These are phyloP conservation scores for Palythoa heliodiscus DNA, from an alignment of 92 coral and sea anemone species.

Conservation along the genomic window DNA sequence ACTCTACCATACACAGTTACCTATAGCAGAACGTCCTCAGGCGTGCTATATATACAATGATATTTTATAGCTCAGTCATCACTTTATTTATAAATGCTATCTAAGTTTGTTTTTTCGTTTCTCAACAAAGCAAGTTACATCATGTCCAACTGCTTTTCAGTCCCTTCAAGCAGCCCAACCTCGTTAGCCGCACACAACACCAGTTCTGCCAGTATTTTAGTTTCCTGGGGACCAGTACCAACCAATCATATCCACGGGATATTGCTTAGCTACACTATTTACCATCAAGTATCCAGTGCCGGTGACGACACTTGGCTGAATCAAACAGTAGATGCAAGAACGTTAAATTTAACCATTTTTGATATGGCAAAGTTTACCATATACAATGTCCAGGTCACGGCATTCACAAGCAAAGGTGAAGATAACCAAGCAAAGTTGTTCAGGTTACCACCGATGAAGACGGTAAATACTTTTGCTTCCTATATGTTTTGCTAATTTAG, in stretches of 20 bases:
- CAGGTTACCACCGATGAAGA: slow-evolving; percentile 53
- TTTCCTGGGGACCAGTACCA: slow-evolving; percentile 46
- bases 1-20: too few species aligned
- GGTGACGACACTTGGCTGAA: slow-evolving; percentile 37
- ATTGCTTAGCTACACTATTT: slow-evolving; percentile 49
- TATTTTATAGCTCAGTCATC: too few species aligned
- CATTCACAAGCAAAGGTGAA: slow-evolving; percentile 50
- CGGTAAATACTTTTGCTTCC: slow-evolving; percentile 20
- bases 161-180: slow-evolving; percentile 27
- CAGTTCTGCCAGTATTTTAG: slow-evolving; percentile 43
- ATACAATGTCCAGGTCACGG: slow-evolving; percentile 55
- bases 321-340: background rate
- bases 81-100: too few species aligned
- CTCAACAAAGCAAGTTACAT: background rate
- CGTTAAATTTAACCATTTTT: background rate
- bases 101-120: too few species aligned
- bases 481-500: too few species aligned
- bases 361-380: slow-evolving; percentile 49
- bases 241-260: slow-evolving; percentile 49
- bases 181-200: slow-evolving; percentile 21
- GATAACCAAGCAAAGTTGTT: slow-evolving; percentile 35
- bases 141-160: background rate
- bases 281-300: slow-evolving; percentile 28
- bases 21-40: too few species aligned
- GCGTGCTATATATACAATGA: too few species aligned